Conservation (phyloP, 2,797 vertebrate genomes). For the Crocidura indochinensis region DNA sequence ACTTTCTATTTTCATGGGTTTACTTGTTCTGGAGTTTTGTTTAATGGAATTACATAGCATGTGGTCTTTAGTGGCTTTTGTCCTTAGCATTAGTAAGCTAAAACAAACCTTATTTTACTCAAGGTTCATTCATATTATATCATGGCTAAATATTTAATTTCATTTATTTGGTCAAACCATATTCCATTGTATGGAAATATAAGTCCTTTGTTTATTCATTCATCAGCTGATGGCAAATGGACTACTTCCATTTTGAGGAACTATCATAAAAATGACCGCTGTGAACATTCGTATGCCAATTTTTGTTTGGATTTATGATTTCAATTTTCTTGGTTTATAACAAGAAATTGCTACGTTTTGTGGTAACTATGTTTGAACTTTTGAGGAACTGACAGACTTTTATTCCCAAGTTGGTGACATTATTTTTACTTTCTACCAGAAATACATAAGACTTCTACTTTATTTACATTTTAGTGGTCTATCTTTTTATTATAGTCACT, state of each 20-base stretch:
- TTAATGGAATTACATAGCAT: background rate
- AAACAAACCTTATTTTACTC: background rate
- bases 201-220: background rate
- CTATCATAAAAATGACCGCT: slow-evolving; percentile 12
- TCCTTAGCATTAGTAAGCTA: background rate
- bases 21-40: slow-evolving; percentile 20
- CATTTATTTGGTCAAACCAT: background rate
- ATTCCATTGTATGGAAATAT: background rate
- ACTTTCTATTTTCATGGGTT: slow-evolving; percentile 7
- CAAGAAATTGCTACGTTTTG: background rate
- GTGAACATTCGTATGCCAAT: background rate
- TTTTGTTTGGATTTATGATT: background rate
- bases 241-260: background rate
- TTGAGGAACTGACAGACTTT: background rate
- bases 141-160: background rate
- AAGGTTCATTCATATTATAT: background rate
- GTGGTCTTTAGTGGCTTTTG: background rate
- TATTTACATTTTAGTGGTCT: background rate
- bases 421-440: background rate
- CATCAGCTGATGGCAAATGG: background rate
- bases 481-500: background rate
- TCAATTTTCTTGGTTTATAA: background rate
- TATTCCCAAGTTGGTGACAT: background rate
- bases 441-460: background rate
- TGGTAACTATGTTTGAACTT: slow-evolving; percentile 6